Base-by-base conservation (phyloP, 2,113 vertebrate genomes). In the Colossoma macropomum region DNA sequence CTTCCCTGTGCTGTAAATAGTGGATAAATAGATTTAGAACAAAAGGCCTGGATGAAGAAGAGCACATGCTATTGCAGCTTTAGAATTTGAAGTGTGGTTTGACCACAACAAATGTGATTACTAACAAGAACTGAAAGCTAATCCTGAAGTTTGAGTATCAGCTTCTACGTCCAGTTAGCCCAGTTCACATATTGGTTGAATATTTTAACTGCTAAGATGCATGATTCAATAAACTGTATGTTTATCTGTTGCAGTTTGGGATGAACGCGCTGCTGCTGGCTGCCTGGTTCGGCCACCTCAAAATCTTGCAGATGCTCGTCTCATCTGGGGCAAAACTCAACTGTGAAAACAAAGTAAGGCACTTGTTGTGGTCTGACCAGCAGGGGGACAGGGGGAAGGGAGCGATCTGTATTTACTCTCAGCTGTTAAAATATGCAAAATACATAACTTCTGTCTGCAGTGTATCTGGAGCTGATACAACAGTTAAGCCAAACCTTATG, bases 281-380 rank as follows among this genome's bases (percentile, higher is more conserved):
- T 0, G 94, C 96, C 71, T 98, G 97, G 97, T 98, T 98, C 0
- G 96, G 96, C 69, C 96, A 97, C 85, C 92, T 96, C 0, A 92
- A 34, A 1, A 79, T 97, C 84, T 90, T 98, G 62, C 96, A 97
- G 93, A 90, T 96, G 19, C 93, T 98, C 0, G 93, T 98, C 69
- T 96, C 93, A 15, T 93, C 94, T 1, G 97, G 97, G 76, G 97
- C 97, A 48, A 96, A 96, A 88, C 89, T 95, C 78, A 95, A 88
- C 88, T 92, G 88, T 91, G 91, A 94, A 87, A 96, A 97, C 85
- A 96, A 95, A 94, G 97, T 97, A 88, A 86, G 89, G 52, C n/a
- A 50, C 48, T 23, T 5, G 9, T 7, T 72, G 1, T 79, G 23
- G 25, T 77, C 25, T 76, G 32, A 38, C 0, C 21, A 15, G 30